phyloP scores from a whole-genome alignment of 1,140 invertebrate species.

The Zaprionus africanus region DNA sequence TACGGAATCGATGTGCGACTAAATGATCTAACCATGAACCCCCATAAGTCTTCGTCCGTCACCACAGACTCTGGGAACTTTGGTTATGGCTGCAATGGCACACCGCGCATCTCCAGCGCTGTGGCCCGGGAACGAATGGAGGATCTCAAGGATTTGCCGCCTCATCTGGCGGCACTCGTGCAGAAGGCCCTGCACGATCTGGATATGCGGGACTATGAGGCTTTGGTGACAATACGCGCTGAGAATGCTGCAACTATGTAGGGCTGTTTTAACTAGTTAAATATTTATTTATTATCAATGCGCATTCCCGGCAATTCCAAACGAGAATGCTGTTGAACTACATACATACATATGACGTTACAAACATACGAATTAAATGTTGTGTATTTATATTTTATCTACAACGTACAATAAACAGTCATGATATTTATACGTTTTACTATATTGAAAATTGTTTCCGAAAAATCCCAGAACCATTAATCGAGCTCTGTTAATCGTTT shows the following conservation, averaged over 20 bases:
- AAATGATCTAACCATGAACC: constrained; percentile 44
- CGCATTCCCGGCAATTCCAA: not conserved
- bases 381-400: constrained; percentile 29
- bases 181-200: constrained; percentile 78
- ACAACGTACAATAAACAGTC: constrained; percentile 25
- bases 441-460: not conserved
- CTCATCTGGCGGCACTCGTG: constrained; percentile 75
- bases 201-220: constrained; percentile 77
- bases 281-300: constrained; percentile 27
- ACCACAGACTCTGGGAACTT: constrained; percentile 76
- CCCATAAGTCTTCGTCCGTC: constrained; percentile 66
- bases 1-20: constrained; percentile 65
- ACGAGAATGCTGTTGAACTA: constrained; percentile 9
- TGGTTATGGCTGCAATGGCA: constrained; percentile 48
- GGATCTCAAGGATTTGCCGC: constrained; percentile 79
- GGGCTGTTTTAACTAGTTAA: constrained; percentile 40
- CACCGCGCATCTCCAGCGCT: constrained; percentile 62
- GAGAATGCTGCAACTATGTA: constrained; percentile 53
- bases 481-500: not conserved
- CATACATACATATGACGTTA: constrained; percentile 22
- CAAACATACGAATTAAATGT: constrained; percentile 27
- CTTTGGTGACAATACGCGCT: constrained; percentile 65
- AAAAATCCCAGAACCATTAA: not conserved
- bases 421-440: not conserved
- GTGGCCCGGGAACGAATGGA: constrained; percentile 73